Conservation (phyloP, 2,113 vertebrate species). For the Corydoras sp. region DNA sequence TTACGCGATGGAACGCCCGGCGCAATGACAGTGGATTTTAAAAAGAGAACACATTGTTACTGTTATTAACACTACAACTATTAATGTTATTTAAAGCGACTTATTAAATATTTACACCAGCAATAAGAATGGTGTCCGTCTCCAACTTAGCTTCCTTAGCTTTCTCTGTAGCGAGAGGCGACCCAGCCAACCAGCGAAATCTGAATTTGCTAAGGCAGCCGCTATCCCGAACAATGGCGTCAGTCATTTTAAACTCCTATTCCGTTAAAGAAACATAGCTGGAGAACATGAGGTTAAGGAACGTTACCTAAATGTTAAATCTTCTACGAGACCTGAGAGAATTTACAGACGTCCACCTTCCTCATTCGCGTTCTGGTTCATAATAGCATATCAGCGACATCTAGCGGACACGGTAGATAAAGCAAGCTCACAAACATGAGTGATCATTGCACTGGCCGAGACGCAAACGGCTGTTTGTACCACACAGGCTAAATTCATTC, state of each 20-base stretch:
- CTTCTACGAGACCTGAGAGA: constrained; percentile 29
- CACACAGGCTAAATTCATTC: too few species aligned
- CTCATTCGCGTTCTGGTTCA: constrained; percentile 32
- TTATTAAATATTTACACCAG: too few species aligned
- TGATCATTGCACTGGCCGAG: background rate
- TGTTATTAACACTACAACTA: too few species aligned
- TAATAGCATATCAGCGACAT: constrained; percentile 30
- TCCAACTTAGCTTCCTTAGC: constrained; percentile 22
- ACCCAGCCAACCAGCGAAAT: background rate
- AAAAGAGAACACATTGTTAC: too few species aligned
- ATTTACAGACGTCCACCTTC: constrained; percentile 29
- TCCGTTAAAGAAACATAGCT: background rate
- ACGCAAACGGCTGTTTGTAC: too few species aligned
- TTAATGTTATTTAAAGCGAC: too few species aligned
- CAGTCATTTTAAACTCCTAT: background rate
- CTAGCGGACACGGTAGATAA: background rate
- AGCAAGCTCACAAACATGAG: background rate
- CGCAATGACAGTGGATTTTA: too few species aligned
- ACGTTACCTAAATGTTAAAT: constrained; percentile 25
- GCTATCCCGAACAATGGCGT: background rate
- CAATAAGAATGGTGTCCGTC: too few species aligned
- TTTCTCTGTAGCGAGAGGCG: background rate
- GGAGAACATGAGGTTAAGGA: background rate
- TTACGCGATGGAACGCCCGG: too few species aligned
- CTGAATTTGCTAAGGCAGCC: background rate